Percentiles rank a stretch among this genome's conserved stretches.
These are phyloP conservation scores for Lepisosteus osseus DNA, from an alignment of 2,113 vertebrate genomes.

Conservation along the genomic window DNA sequence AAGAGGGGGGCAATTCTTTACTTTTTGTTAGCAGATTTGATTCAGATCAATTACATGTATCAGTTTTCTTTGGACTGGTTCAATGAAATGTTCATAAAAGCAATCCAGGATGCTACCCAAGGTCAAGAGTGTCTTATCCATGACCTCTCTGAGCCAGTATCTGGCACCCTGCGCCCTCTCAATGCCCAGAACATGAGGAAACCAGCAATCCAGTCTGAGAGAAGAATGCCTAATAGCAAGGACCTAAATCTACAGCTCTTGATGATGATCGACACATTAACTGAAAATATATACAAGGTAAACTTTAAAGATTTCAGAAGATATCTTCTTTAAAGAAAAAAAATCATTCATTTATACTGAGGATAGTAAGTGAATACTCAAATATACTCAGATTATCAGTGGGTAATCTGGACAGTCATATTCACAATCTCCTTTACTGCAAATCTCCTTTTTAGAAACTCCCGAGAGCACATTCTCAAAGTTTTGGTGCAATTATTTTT, in stretches of 20 bases:
- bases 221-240: background rate
- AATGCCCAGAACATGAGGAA: background rate
- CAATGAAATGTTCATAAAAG: slow-evolving; percentile 38
- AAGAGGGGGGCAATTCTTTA: slow-evolving; percentile 48
- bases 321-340: too few relatives aligned
- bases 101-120: slow-evolving; percentile 13
- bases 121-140: background rate
- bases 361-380: too few relatives aligned
- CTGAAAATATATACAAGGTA: slow-evolving; percentile 54
- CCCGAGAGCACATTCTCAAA: too few relatives aligned
- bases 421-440: too few relatives aligned
- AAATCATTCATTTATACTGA: too few relatives aligned
- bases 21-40: slow-evolving; percentile 44
- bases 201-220: background rate
- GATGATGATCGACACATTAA: slow-evolving; percentile 36
- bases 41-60: slow-evolving; percentile 50
- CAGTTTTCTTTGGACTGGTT: slow-evolving; percentile 65
- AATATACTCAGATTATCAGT: too few relatives aligned
- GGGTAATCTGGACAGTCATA: too few relatives aligned
- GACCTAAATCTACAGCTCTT: slow-evolving; percentile 23
- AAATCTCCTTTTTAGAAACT: too few relatives aligned
- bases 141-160: background rate
- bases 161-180: background rate
- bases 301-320: slow-evolving; percentile 6
- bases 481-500: too few relatives aligned